Conservation (phyloP, 1,140 invertebrate genomes). For the Leptinotarsa defecta region DNA sequence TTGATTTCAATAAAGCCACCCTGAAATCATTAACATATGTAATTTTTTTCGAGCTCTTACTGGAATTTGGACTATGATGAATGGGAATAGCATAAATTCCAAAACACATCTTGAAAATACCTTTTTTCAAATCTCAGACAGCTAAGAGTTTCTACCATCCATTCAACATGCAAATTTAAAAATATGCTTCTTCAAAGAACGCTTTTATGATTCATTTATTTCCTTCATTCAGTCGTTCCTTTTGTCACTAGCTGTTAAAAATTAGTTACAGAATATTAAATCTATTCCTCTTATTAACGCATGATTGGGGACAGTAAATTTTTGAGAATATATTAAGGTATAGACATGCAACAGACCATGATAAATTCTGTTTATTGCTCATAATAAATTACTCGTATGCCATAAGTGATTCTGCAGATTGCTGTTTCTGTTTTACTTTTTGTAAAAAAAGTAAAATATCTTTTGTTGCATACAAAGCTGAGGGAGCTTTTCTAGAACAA, state of each 20-base stretch:
- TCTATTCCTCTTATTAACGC: conserved; percentile 38
- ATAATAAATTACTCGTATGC: conserved; percentile 14
- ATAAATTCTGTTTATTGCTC: conserved; percentile 47
- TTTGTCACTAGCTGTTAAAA: conserved; percentile 17
- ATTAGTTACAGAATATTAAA: conserved; percentile 43
- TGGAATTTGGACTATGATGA: no score
- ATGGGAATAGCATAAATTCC: no score
- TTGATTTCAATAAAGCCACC: no score
- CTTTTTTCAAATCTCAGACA: background rate
- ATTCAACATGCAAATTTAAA: conserved; percentile 6
- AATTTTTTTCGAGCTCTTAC: no score
- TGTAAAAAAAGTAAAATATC: background rate
- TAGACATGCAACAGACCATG: conserved; percentile 48
- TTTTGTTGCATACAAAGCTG: conserved; percentile 8
- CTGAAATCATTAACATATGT: no score
- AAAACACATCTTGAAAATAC: background rate
- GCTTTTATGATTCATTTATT: conserved; percentile 7
- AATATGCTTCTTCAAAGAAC: conserved; percentile 8
- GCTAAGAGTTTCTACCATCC: background rate
- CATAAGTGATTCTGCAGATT: conserved; percentile 7
- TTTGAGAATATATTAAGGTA: conserved; percentile 40
- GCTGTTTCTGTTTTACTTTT: conserved; percentile 4
- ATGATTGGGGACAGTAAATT: conserved; percentile 38
- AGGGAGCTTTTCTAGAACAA: no score
- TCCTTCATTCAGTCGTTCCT: background rate